phyloP scores from a whole-genome alignment of 2,113 vertebrate species.

The Ramphastos sulfuratus region DNA sequence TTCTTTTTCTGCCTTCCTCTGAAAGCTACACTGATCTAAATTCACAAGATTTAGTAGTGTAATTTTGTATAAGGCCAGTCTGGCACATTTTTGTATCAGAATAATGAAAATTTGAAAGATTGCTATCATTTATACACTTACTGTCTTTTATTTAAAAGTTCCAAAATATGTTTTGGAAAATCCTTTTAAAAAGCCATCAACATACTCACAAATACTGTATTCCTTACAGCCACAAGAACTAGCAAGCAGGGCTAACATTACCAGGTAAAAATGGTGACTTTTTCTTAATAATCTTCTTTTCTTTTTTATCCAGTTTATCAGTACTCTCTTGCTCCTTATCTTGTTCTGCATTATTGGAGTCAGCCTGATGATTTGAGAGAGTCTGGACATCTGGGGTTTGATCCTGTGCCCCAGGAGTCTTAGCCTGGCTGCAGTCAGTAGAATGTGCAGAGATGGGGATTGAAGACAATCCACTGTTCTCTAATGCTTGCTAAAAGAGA shows the following conservation, averaged over 20 bases:
- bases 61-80: background rate
- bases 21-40: background rate
- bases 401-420: slow-evolving; percentile 66
- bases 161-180: background rate
- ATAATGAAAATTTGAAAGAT: background rate
- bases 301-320: slow-evolving; percentile 84
- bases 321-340: slow-evolving; percentile 72
- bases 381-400: slow-evolving; percentile 43
- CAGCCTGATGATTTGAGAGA: slow-evolving; percentile 64
- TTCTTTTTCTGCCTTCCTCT: background rate
- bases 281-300: slow-evolving; percentile 91
- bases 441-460: slow-evolving; percentile 86
- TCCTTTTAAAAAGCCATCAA: background rate
- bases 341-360: slow-evolving; percentile 72
- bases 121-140: background rate
- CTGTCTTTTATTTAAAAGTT: background rate
- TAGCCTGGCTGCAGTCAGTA: slow-evolving; percentile 73
- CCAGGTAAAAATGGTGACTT: slow-evolving; percentile 93
- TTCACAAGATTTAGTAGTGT: background rate
- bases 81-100: background rate
- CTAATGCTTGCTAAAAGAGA: slow-evolving; percentile 93
- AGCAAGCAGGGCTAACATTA: slow-evolving; percentile 59
- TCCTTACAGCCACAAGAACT: background rate
- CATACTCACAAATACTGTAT: background rate
- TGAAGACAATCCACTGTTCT: slow-evolving; percentile 95